Evolutionary conservation across 2,797 vertebrate species (phyloP), one percentile per base, ranked within the genome.

Genomic region (Silurus aristotelis): DNA sequence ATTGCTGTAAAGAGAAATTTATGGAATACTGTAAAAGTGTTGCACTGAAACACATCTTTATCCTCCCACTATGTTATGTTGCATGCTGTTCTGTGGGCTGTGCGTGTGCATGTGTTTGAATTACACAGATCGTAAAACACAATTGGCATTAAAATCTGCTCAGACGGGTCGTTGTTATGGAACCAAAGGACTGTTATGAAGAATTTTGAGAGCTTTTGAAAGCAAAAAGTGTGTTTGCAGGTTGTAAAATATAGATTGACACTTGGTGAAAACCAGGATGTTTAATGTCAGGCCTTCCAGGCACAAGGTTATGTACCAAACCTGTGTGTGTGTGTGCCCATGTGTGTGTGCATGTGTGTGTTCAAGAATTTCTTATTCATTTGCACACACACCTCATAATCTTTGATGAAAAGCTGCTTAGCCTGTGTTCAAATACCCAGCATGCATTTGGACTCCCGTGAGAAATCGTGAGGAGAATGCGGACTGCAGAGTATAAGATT

Each of bases 251-350:
- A 25, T 1, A 60, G 82, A 61, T 71, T n/a, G 46, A 71, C 60
- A 66, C 73, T 55, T 20, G 68, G 31, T 43, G 60, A 38, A 48
- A 64, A 64, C 6, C 19, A 43, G 55, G 38, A 63, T 25, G 38
- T 7, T 0, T 52, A 10, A 15, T 80, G 76, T 86, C 75, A 84
- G 84, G 38, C 38, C 38, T 66, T 27, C 20, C 52, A 64, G 75
- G 67, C 79, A 77, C 38, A 55, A 85, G 61, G 71, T 86, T 85
- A 85, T 85, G 75, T 86, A 88, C 25, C 55, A 56, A 76, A 52
- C 71, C 46, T 25, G 0, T 73, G 46, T 52, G 43, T 48, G 8
- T 52, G 48, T 52, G 48, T 48, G 58, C 14, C 19, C 14, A 13
- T 61, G 58, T 61, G 60, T 61, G 60, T 61, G 60, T 61, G 58